Evolutionary conservation across 2,888 invertebrate species (phyloP), one percentile per base, ranked within the genome.

Genomic region (Cerastis leucographa): DNA sequence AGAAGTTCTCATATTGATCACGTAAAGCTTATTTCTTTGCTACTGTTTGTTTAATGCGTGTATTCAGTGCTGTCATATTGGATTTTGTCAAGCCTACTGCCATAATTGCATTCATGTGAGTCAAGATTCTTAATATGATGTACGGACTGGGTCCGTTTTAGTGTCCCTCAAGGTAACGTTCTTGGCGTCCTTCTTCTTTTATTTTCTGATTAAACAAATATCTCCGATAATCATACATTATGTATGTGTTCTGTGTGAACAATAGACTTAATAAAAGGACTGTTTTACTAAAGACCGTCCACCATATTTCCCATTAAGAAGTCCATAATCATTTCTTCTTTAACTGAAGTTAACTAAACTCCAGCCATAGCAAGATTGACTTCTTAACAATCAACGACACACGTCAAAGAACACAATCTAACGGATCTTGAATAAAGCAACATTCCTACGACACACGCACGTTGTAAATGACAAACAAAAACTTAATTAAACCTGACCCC

Each of bases 401-500:
- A 56, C 40, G 29, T 64, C 35, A 54, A 49, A 81, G 7, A 61
- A 71, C 59, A 62, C 29, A 64, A 75, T 9, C 62, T 80, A 82
- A 77, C 88, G 71, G 75, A 54, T 29, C 49, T 67, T 75, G 69
- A 72, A 67, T 83, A 78, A 78, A 84, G 81, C 78, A 86, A 81
- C 74, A 83, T 83, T 71, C 65, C 71, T 56, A 75, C 68, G 40
- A 70, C 68, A 84, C 85, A 82, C 85, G 85, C 86, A 84, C 87
- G 81, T 87, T 86, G 84, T 83, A 89, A 89, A 89, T 88, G 85
- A 89, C 74, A 88, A 83, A 88, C 87, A 90, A 91, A 90, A 91
- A 91, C 82, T 87, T 89, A 93, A 93, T 92, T 92, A 92, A 87
- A 86, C 81, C 80, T 90, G 92, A 93, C 92, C 93, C 84, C 90